A percentile compares a stretch with the other conserved stretches of the same genome.
Conservation (phyloP, 2,797 vertebrate genomes). For the Smutsia temminckii region DNA sequence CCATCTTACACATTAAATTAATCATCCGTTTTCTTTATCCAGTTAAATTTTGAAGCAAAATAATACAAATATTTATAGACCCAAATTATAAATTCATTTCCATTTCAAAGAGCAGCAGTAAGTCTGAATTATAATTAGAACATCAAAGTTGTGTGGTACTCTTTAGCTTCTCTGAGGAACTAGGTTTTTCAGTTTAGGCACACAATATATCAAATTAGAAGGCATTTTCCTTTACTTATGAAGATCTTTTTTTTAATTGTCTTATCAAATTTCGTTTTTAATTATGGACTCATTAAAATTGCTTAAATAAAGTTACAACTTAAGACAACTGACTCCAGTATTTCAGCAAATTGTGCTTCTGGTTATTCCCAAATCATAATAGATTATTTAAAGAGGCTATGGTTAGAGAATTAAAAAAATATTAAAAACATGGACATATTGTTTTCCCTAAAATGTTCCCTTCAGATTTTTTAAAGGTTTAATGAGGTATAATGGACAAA, state of each 20-base stretch:
- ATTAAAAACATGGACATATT: background rate
- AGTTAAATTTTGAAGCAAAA: conserved; percentile 49
- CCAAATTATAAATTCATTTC: conserved; percentile 1
- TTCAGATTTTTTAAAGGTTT: background rate
- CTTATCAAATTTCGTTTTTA: background rate
- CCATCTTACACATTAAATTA: conserved; percentile 9
- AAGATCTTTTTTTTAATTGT: conserved; percentile 31
- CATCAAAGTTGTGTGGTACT: background rate
- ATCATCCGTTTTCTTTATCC: conserved; percentile 19
- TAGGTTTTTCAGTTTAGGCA: background rate
- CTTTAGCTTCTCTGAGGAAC: background rate
- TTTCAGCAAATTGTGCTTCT: background rate
- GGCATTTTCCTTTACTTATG: background rate
- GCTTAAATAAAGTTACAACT: conserved; percentile 31
- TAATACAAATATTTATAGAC: background rate
- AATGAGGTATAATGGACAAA: background rate
- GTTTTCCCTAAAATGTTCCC: conserved; percentile 17
- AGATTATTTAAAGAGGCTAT: background rate
- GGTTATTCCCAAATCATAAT: background rate
- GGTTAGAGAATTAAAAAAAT: background rate
- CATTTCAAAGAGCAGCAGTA: conserved; percentile 5
- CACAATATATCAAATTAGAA: background rate
- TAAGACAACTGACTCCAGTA: background rate
- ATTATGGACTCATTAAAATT: conserved; percentile 22
- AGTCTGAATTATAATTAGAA: conserved; percentile 36